These are phyloP conservation scores for Pseudopleuronectes americanus DNA, from an alignment of 2,797 vertebrate species.

Conservation along the genomic window DNA sequence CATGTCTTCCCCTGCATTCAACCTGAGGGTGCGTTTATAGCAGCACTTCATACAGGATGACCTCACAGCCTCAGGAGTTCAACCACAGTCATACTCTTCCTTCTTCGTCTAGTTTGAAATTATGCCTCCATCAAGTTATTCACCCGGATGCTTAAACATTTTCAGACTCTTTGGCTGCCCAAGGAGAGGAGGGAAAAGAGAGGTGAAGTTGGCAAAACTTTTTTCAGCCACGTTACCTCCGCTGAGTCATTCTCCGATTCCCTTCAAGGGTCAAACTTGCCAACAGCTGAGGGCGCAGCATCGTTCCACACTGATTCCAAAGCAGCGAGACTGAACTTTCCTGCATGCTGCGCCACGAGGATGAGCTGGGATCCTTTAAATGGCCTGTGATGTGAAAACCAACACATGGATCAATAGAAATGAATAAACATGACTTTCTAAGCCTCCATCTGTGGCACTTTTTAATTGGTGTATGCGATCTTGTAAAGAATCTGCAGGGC, in stretches of 20 bases:
- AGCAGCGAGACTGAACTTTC: too few relatives aligned
- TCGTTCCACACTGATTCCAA: too few relatives aligned
- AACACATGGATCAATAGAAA: background rate
- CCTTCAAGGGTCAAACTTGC: slow-evolving; percentile 13
- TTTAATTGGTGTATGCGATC: slow-evolving; percentile 46
- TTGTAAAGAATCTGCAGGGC: slow-evolving; percentile 32
- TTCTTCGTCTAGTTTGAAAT: slow-evolving; percentile 12
- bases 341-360: background rate
- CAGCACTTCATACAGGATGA: slow-evolving; percentile 30
- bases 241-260: slow-evolving; percentile 16
- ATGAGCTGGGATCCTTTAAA: background rate
- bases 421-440: background rate
- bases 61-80: slow-evolving; percentile 28
- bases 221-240: slow-evolving; percentile 17
- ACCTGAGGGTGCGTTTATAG: slow-evolving; percentile 45
- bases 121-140: slow-evolving; percentile 19
- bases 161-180: slow-evolving; percentile 20
- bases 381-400: background rate
- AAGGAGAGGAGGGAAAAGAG: slow-evolving; percentile 7
- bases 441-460: slow-evolving; percentile 53
- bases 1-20: slow-evolving; percentile 43
- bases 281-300: background rate
- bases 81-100: slow-evolving; percentile 30
- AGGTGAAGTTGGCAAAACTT: slow-evolving; percentile 26
- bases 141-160: slow-evolving; percentile 4